Evolutionary conservation across 2,888 invertebrate species (phyloP).

Genomic region (Dynastes hyllus): DNA sequence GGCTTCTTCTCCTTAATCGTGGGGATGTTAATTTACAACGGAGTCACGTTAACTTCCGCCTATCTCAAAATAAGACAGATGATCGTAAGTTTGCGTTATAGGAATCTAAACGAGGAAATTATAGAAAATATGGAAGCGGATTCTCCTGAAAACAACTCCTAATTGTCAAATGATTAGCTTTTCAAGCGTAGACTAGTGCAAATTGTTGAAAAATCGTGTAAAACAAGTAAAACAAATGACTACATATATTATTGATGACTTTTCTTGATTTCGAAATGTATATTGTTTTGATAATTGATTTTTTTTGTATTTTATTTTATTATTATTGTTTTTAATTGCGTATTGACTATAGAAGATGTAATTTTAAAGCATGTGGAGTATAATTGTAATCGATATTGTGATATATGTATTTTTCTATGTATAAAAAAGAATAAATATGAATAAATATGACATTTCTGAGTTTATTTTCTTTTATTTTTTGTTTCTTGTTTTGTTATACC

Average conservation of each 20-base stretch:
- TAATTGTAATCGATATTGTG: constrained; percentile 6
- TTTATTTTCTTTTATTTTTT: background rate
- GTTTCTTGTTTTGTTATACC: no score
- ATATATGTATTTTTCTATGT: constrained; percentile 19
- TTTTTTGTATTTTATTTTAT: background rate
- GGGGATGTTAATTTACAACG: constrained; percentile 90
- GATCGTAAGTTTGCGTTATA: constrained; percentile 58
- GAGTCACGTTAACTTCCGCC: constrained; percentile 62
- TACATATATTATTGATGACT: no score
- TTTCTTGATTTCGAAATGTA: background rate
- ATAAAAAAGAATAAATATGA: background rate
- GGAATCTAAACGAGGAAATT: constrained; percentile 63
- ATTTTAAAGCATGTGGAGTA: background rate
- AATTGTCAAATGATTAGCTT: background rate
- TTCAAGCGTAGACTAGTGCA: no score
- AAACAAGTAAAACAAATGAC: no score
- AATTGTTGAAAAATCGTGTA: no score
- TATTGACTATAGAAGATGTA: background rate
- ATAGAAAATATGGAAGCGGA: constrained; percentile 68
- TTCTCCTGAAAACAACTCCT: constrained; percentile 37
- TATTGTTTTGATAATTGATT: background rate
- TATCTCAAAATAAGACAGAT: constrained; percentile 59
- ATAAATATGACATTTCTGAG: background rate
- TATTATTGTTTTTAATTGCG: background rate
- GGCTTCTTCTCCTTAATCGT: constrained; percentile 85